Conservation (phyloP, 2,113 vertebrate species). For the Dromaius novaehollandiae region DNA sequence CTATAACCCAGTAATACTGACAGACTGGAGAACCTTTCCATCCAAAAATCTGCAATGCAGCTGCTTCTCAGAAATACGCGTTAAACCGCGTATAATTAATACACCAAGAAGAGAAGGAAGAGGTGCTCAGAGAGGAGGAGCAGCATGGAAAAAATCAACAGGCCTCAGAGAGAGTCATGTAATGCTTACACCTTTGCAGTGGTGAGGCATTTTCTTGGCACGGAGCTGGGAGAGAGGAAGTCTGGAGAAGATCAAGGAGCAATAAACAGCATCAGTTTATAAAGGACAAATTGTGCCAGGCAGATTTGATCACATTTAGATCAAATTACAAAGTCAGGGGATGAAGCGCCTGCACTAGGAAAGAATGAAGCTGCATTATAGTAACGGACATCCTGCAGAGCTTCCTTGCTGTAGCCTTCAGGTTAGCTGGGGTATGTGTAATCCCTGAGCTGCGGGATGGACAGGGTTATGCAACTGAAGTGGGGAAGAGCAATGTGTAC, state of each 20-base stretch:
- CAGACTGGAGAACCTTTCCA: neutral
- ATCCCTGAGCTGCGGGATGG: neutral
- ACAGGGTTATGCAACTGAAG: neutral
- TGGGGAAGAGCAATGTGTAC: neutral
- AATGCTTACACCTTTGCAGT: neutral
- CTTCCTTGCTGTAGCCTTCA: neutral
- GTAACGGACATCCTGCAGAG: neutral
- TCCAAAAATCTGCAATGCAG: neutral
- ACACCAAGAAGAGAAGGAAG: neutral
- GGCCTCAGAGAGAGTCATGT: neutral
- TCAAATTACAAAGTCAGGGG: neutral
- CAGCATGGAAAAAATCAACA: neutral
- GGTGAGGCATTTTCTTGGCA: constrained; percentile 14
- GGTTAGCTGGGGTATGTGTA: neutral
- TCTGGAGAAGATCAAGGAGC: constrained; percentile 54
- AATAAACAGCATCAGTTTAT: constrained; percentile 21
- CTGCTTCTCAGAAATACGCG: neutral
- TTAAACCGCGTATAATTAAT: neutral
- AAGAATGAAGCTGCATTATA: neutral
- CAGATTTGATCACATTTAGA: constrained; percentile 43
- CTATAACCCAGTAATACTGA: neutral
- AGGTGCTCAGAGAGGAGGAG: neutral
- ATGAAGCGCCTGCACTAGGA: constrained; percentile 1
- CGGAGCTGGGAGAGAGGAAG: neutral
- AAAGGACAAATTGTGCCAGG: neutral